Base-by-base conservation (phyloP, 2,113 vertebrate genomes). In the Phrynosoma platyrhinos region DNA sequence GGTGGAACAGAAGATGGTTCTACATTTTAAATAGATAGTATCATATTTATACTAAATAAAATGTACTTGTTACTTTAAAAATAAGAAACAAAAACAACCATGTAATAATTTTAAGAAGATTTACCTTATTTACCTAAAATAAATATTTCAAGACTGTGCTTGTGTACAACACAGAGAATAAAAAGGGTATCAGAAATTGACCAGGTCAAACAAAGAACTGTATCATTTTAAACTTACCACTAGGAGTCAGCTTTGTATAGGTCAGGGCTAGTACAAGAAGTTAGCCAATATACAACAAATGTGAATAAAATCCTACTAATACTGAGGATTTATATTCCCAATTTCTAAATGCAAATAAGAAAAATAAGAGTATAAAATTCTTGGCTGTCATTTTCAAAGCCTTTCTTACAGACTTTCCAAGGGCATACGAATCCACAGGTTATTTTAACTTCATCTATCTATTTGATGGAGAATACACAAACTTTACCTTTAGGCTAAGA, bases 211-310 rank as follows among this genome's bases (percentile, higher is more conserved):
- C 87, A 75, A 78, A 0, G 20, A 91, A 87, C 18, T 88, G 87
- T 21, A 69, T 0, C 3, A 27, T 68, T 87, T 89, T 4, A 7
- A 68, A 86, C 72, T 86, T 89, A 82, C 83, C 90, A 88, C 23
- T 52, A 92, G 69, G 85, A 95, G 91, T 82, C 42, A 93, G 72
- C 84, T 95, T 82, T 92, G 91, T 86, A 83, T 7, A 92, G 5
- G 68, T 83, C 86, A 88, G 85, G 14, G 76, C 5, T 72, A n/a
- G 47, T 21, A 30, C 42, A 87, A 78, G 27, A 12, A 14, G 77
- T 88, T 68, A 85, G 85, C 80, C 74, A 84, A 9, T 5, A 68
- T 62, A 86, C 75, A 85, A 88, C 47, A 42, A 36, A 79, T 27
- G 23, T 58, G 25, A 71, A 84, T 79, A 62, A n/a, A 69, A 87